A percentile compares a stretch with the other conserved stretches of the same genome.
Evolutionary conservation across 2,888 invertebrate genomes (phyloP).

Genomic region (Poecilobothrus nobilitatus): DNA sequence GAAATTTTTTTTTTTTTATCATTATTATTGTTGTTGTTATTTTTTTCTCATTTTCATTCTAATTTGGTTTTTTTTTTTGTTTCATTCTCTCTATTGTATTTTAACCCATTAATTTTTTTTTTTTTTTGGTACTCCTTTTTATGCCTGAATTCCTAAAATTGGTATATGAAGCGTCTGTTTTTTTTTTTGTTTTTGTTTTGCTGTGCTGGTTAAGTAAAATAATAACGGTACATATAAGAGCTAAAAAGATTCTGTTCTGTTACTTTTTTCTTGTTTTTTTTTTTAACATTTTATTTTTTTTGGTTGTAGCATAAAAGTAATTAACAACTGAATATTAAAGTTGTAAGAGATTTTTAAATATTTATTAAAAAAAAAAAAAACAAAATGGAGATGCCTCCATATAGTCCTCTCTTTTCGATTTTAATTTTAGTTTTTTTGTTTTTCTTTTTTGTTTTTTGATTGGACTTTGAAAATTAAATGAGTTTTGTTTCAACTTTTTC

Average conservation of each 20-base stretch:
- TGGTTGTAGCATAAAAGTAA: background rate
- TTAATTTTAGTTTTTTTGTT: background rate
- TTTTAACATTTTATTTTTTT: too few species aligned
- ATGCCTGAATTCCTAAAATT: too few species aligned
- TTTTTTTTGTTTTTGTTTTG: too few species aligned
- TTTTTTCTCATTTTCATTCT: too few species aligned
- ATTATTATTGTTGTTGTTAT: background rate
- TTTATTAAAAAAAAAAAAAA: background rate
- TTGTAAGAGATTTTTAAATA: background rate
- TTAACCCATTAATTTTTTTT: too few species aligned
- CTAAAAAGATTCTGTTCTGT: background rate
- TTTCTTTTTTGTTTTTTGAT: background rate
- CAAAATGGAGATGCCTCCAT: background rate
- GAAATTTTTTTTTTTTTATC: too few species aligned
- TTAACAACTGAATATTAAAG: background rate
- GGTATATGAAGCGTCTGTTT: too few species aligned
- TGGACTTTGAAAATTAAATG: slow-evolving; percentile 6
- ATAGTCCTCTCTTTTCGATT: background rate
- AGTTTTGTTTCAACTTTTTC: background rate
- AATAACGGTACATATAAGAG: background rate
- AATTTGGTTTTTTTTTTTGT: too few species aligned
- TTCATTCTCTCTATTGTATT: too few species aligned
- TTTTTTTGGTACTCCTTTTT: too few species aligned
- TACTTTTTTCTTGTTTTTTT: background rate
- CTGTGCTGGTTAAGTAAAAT: background rate